Percentiles rank a stretch among this genome's conserved stretches.
These are phyloP conservation scores for Heliornis fulica DNA, from an alignment of 2,113 vertebrate species.

Conservation along the genomic window DNA sequence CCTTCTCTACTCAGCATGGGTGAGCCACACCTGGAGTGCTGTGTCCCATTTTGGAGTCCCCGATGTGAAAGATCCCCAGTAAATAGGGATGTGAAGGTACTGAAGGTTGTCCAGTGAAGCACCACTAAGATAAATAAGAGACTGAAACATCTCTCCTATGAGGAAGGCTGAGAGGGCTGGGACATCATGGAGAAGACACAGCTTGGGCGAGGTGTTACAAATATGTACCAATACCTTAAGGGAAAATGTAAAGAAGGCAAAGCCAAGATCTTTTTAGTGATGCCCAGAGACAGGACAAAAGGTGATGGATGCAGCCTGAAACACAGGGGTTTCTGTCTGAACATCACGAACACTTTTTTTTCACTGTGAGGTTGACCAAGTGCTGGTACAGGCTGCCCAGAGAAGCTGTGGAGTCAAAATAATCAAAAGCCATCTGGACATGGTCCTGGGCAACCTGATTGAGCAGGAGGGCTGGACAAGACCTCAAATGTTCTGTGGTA, in stretches of 20 bases:
- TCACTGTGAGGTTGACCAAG: neutral
- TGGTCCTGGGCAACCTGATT: neutral
- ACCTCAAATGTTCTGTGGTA: neutral
- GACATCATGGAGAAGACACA: neutral
- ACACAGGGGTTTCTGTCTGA: neutral
- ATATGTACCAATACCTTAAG: neutral
- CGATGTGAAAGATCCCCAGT: neutral
- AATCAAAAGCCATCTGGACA: neutral
- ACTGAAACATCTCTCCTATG: rapidly evolving
- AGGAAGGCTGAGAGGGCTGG: neutral
- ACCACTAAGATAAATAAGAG: neutral
- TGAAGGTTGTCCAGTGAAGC: neutral
- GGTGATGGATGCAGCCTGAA: neutral
- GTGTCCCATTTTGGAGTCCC: neutral
- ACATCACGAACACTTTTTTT: neutral
- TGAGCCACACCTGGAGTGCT: neutral
- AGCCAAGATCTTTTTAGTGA: neutral
- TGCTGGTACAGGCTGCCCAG: neutral
- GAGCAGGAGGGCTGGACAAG: neutral
- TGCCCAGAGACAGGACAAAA: neutral
- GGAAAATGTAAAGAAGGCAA: neutral
- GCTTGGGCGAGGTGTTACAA: rapidly evolving
- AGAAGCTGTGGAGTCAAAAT: neutral
- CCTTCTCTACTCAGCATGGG: neutral
- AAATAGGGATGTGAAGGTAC: neutral